Base-by-base conservation (phyloP, 2,888 invertebrate genomes). In the Sarcophaga variegata region DNA sequence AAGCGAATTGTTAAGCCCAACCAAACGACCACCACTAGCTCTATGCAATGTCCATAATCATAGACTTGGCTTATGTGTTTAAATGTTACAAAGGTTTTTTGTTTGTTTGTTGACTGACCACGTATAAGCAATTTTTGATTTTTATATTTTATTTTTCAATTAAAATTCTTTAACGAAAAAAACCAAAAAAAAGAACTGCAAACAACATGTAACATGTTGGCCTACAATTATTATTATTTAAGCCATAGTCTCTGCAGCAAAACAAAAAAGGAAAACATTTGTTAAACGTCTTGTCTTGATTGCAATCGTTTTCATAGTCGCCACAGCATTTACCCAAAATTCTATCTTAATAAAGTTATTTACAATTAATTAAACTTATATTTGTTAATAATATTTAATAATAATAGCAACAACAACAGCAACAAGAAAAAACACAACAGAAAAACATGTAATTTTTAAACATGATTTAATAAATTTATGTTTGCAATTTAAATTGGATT, bases 121-220 rank as follows among this genome's bases (percentile, higher is more conserved):
- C 87, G 87, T 87, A 84, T 84, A 70, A 78, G 84, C 81, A 87
- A 87, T 87, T 87, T 87, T 72, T 84, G 64, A 78, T 81, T 87
- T 75, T 81, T 86, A 78, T 82, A 84, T 82, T 83, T 69, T 86
- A 77, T 86, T 87, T 87, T 87, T 84, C 84, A 87, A 84, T 87
- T 84, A 87, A 87, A 87, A 84, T 87, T 81, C 84, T 75, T 84
- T 81, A 64, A 64, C 62, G 62, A 22, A 69, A 74, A 27, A 82
- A 45, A 47, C 49, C 12, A 49, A 54, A 54, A 59, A 8, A 17
- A 54, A 54, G 4, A 54, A 12, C 1, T 54, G 17, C 4, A 25
- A 60, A 37, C 25, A 62, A 72, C 62, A n/a, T 60, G 49, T 49
- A 47, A 54, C 78, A 67, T 78, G 85, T 75, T 86, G 87, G 84